phyloP scores from a whole-genome alignment of 2,888 invertebrate genomes.

The Tubulanus polymorphus region DNA sequence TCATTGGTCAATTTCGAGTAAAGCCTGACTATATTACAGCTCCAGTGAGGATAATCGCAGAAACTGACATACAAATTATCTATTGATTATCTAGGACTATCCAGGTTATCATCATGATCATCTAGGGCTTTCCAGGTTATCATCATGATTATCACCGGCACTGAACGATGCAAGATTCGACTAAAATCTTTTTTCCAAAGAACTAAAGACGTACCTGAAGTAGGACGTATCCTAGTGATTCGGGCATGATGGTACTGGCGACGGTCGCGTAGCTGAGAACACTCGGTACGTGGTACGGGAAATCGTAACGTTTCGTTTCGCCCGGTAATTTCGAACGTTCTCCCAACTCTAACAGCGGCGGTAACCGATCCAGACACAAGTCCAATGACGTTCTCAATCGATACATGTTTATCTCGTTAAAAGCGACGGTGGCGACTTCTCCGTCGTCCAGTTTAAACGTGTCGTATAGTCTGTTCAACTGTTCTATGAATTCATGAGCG shows the following conservation, averaged over 20 bases:
- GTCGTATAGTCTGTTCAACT: conserved; percentile 43
- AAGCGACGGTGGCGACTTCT: conserved; percentile 20
- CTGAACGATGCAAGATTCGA: too few relatives aligned
- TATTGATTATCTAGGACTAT: too few relatives aligned
- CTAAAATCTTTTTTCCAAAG: too few relatives aligned
- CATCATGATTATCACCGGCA: too few relatives aligned
- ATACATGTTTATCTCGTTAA: conserved; percentile 19
- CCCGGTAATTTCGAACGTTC: conserved; percentile 23
- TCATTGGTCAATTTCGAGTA: too few relatives aligned
- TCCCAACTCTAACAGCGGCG: conserved; percentile 43
- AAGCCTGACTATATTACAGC: too few relatives aligned
- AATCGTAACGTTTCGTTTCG: conserved; percentile 30
- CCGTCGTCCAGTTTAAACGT: conserved; percentile 44
- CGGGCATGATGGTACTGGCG: conserved; percentile 41
- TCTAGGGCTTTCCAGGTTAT: too few relatives aligned
- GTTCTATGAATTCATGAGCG: conserved; percentile 30
- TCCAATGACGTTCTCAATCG: conserved; percentile 44
- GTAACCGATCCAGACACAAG: conserved; percentile 42
- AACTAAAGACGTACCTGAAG: conserved; percentile 39
- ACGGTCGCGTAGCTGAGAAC: conserved; percentile 38
- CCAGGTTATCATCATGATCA: too few relatives aligned
- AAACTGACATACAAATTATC: too few relatives aligned
- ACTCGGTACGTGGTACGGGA: conserved; percentile 48
- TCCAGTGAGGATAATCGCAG: too few relatives aligned
- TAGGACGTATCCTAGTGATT: conserved; percentile 45